Evolutionary conservation across 37 sponge, comb jelly and placozoan genomes (phyloP).

Genomic region (Theonella swinhoei): DNA sequence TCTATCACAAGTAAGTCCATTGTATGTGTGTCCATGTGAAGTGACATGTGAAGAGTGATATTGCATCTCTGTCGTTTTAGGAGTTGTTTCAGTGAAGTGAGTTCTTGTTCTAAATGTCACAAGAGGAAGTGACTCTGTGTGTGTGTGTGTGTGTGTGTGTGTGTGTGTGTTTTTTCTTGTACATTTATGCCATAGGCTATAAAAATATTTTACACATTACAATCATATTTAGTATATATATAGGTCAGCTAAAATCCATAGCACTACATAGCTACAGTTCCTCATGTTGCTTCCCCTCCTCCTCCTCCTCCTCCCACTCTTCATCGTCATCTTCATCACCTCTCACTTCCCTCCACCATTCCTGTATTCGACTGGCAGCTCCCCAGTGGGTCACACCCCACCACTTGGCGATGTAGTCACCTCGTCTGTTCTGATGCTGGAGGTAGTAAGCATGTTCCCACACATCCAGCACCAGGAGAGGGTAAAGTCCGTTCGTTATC

Average conservation of each 20-base stretch:
- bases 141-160: too few relatives aligned
- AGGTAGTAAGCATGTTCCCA: slow-evolving; percentile 96
- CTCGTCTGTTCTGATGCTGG: slow-evolving; percentile 75
- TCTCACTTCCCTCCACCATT: slow-evolving; percentile 47
- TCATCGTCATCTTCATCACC: background rate
- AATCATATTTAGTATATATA: too few relatives aligned
- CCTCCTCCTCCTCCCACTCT: background rate
- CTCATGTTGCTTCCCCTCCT: background rate
- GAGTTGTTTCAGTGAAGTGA: slow-evolving; percentile 27
- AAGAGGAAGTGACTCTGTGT: too few relatives aligned
- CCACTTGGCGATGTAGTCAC: slow-evolving; percentile 63
- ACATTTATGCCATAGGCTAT: too few relatives aligned
- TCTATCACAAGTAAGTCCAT: slow-evolving; percentile 69
- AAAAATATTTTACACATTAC: background rate
- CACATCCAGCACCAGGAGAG: slow-evolving; percentile 79
- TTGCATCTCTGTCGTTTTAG: background rate
- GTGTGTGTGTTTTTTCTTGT: too few relatives aligned
- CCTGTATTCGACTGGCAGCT: slow-evolving; percentile 38
- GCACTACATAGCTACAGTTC: too few relatives aligned
- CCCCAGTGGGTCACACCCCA: slow-evolving; percentile 84
- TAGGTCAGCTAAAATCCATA: too few relatives aligned
- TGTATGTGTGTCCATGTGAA: background rate
- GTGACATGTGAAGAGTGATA: background rate
- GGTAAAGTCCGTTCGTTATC: slow-evolving; percentile 55
- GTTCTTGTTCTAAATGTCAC: slow-evolving; percentile 16